Base-by-base conservation (phyloP, 92 coral and sea anemone species). In the Porites cylindrica region DNA sequence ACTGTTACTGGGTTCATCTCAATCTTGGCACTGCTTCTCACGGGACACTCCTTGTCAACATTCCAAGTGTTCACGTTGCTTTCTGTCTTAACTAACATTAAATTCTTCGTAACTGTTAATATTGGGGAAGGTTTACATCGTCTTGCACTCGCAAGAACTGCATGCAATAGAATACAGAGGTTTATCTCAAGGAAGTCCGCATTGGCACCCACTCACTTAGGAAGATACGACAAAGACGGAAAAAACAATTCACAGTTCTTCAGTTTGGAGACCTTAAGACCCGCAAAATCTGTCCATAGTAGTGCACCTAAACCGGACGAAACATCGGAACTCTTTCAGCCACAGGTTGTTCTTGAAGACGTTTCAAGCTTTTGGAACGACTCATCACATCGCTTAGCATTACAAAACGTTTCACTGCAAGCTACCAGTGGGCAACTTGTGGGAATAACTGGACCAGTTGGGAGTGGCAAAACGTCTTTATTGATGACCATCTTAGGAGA, bases 401-500 rank as follows among this genome's bases (percentile, higher is more conserved):
- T 86, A 51, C 56, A 86, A 13, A 69, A 86, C 52, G 52, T 78
- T 2, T 63, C 89, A 38, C 4, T 86, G 18, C 18, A 8, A 20
- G 70, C 61, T 66, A 38, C 77, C 14, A 3, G 13, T 32, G 84
- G 85, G 12, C 67, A 86, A 24, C 89, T 86, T 78, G 78, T 86
- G 10, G 84, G 69, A 12, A 32, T 86, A 24, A 78, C 89, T 23
- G 89, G 89, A 14, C 85, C 84, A 6, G 89, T 86, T 56, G 89
- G 89, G 43, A 76, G 89, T 53, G 89, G 89, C 23, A 81, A 96
- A 96, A 85, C 99, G 13, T 95, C 99, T 7, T 82, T 96, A 65
- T 75, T 96, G 69, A 96, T 96, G 99, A 81, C 93, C 61, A 65
- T 96, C 4, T 86, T 96, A 18, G 95, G 98, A 1, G 99, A 96